A percentile compares a stretch with the other conserved stretches of the same genome.
phyloP scores from a whole-genome alignment of 2,888 invertebrate species.

The Thereva unica region DNA sequence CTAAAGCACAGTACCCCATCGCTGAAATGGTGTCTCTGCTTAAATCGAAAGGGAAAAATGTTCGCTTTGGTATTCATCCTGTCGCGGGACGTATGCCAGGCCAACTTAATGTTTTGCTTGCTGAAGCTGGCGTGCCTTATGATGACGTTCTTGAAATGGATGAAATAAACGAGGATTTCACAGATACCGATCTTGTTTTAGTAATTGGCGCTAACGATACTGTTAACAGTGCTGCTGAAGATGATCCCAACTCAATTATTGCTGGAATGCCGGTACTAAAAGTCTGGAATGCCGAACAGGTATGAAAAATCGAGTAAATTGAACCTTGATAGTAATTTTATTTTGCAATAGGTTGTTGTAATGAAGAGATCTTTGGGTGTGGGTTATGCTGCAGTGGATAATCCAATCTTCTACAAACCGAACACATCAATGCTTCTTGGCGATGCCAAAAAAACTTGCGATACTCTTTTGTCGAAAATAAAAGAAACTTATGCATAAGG shows the following conservation, averaged over 20 bases:
- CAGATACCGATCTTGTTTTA: constrained; percentile 79
- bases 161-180: constrained; percentile 87
- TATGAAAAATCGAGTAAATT: constrained; percentile 48
- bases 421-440: constrained; percentile 87
- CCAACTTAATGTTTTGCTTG: constrained; percentile 86
- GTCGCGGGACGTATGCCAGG: constrained; percentile 93
- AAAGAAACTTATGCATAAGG: constrained; percentile 49
- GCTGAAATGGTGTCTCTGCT: constrained; percentile 80
- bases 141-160: constrained; percentile 91
- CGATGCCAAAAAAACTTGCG: constrained; percentile 90
- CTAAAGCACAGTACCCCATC: constrained; percentile 90
- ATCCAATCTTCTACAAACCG: constrained; percentile 88
- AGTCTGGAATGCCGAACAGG: constrained; percentile 87
- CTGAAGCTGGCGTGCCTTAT: constrained; percentile 92
- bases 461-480: constrained; percentile 74
- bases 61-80: constrained; percentile 88
- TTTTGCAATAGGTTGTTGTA: constrained; percentile 70
- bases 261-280: constrained; percentile 91
- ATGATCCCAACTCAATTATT: constrained; percentile 88
- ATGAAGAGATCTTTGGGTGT: constrained; percentile 90
- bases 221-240: constrained; percentile 87
- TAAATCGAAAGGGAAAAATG: constrained; percentile 75
- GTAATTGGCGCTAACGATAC: constrained; percentile 91
- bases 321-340: constrained; percentile 24
- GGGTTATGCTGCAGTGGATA: constrained; percentile 89